Evolutionary conservation across 1,140 invertebrate genomes (phyloP), one percentile per base, ranked within the genome.

Genomic region (Drosophila sucinea): DNA sequence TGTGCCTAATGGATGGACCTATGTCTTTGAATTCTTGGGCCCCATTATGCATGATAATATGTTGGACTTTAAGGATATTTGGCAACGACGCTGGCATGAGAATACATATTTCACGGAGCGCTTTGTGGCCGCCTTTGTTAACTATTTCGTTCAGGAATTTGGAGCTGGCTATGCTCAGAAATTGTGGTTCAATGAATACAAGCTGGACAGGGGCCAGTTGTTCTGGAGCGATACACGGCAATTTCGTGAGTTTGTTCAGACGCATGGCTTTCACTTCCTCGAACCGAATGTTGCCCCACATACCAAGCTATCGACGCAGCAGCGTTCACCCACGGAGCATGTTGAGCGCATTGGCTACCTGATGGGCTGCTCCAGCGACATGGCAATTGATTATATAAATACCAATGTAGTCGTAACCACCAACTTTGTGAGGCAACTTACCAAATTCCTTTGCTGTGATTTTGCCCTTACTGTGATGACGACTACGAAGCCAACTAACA

Each of bases 401-500:
- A 91, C 90, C 27, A 91, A 91, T 73, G 90, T 91, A 55, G 62
- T 73, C 65, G 80, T 91, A 58, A 90, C 78, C 41, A 69, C 54
- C 11, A 70, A 77, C 40, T 91, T 91, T 70, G 74, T 91, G 41
- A 67, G 82, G 27, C 77, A 79, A 41, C 80, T 91, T 35, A 91
- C 90, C 7, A 84, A 79, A 78, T 90, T 80, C 38, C 75, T 91
- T 25, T 91, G 90, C 82, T 91, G 90, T 79, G 90, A 91, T 77
- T 90, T 81, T 60, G 83, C 90, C 11, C 60, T 89, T 23, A 91
- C 76, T 84, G 77, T 83, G 70, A 86, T 74, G 66, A 68, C 54
- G 54, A 56, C 29, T 29, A n/a, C 54, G 10, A 30, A 29, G 54
- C 7, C 44, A 5, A 82, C 32, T 17, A 66, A 80, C 35, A 35